Conservation (phyloP, 2,888 invertebrate species). For the Phymatocera aterrima region DNA sequence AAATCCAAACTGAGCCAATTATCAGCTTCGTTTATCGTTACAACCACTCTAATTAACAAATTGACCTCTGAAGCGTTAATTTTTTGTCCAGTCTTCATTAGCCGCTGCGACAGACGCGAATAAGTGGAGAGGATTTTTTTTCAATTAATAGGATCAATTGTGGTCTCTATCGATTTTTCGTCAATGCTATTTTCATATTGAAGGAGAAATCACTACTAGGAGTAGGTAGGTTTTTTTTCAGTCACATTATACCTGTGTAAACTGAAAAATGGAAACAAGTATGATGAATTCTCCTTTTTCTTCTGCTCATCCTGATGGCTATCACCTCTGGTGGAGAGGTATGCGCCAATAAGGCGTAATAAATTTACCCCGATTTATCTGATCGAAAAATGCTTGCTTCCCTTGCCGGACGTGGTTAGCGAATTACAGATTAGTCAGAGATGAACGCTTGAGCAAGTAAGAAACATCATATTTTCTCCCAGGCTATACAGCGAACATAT, state of each 20-base stretch:
- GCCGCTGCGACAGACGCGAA: conserved; percentile 20
- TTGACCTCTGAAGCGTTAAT: conserved; percentile 14
- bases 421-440: not conserved
- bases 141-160: not conserved
- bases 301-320: too few species aligned
- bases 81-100: conserved; percentile 29
- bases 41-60: conserved; percentile 29
- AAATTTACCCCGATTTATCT: conserved; percentile 4
- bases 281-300: too few species aligned
- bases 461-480: not conserved
- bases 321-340: too few species aligned
- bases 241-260: not conserved
- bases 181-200: not conserved
- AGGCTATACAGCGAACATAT: conserved; percentile 14
- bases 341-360: too few species aligned
- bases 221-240: not conserved
- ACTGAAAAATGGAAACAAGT: not conserved
- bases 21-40: not conserved
- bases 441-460: not conserved
- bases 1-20: not conserved
- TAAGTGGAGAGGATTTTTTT: not conserved
- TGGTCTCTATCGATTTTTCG: not conserved
- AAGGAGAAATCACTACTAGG: not conserved
- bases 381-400: not conserved
- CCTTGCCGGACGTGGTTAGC: not conserved